These are phyloP conservation scores for Antheraea yamamai DNA, from an alignment of 2,888 invertebrate genomes.

Conservation along the genomic window DNA sequence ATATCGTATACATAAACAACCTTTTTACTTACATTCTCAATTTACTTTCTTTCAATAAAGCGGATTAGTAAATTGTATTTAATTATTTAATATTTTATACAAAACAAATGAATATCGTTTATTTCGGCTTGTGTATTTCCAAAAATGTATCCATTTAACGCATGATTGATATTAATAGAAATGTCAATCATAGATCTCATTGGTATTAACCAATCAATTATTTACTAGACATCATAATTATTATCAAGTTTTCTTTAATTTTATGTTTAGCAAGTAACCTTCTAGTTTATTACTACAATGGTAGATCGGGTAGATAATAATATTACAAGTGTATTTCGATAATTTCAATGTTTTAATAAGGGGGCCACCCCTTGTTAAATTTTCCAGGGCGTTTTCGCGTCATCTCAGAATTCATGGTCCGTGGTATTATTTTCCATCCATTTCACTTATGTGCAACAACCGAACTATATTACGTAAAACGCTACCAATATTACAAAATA, in stretches of 20 bases:
- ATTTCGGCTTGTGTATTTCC: not conserved
- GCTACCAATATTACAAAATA: no score
- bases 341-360: no score
- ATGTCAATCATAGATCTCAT: not conserved
- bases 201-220: not conserved
- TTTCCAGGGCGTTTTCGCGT: no score
- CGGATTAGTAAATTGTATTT: constrained; percentile 9
- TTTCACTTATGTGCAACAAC: no score
- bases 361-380: no score
- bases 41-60: constrained; percentile 3
- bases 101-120: not conserved
- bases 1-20: constrained; percentile 2
- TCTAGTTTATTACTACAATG: no score
- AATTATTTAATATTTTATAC: constrained; percentile 4
- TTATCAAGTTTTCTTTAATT: not conserved
- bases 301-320: no score
- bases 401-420: no score
- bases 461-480: no score
- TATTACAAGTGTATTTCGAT: no score
- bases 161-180: not conserved
- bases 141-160: not conserved
- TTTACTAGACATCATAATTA: not conserved
- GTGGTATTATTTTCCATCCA: no score
- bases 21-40: constrained; percentile 1
- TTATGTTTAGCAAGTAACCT: no score